Percentiles rank a stretch among this genome's conserved stretches.
phyloP scores from a whole-genome alignment of 1,140 invertebrate species.

The Asbolus verrucosus region DNA sequence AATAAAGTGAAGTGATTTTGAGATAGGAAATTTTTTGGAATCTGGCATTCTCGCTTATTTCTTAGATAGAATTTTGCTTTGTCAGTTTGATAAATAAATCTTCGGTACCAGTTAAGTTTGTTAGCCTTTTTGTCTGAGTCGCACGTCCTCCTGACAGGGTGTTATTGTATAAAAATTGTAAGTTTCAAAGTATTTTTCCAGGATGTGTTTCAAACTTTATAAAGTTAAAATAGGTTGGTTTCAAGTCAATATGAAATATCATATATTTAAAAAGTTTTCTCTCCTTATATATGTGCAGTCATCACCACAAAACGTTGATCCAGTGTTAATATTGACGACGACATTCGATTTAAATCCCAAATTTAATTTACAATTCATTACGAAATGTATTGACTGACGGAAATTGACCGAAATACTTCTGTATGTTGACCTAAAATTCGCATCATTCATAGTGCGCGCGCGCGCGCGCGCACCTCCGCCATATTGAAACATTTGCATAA shows the following conservation, averaged over 20 bases:
- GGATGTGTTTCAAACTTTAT: slow-evolving; percentile 14
- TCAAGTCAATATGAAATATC: slow-evolving; percentile 17
- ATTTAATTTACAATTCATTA: slow-evolving; percentile 34
- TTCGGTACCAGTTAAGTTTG: slow-evolving; percentile 13
- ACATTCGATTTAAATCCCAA: slow-evolving; percentile 17
- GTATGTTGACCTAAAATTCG: too few species aligned
- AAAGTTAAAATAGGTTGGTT: slow-evolving; percentile 21
- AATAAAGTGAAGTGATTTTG: background rate
- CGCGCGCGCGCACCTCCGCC: too few species aligned
- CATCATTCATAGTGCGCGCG: too few species aligned
- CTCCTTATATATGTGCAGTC: background rate
- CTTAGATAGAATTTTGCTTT: slow-evolving; percentile 5
- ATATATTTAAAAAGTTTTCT: slow-evolving; percentile 32
- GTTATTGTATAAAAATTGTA: slow-evolving; percentile 38
- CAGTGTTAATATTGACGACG: slow-evolving; percentile 14
- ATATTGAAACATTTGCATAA: slow-evolving; percentile 18
- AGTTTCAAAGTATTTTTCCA: slow-evolving; percentile 17
- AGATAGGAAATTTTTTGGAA: slow-evolving; percentile 17
- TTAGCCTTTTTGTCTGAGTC: slow-evolving; percentile 29
- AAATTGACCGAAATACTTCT: slow-evolving; percentile 19
- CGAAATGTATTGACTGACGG: slow-evolving; percentile 2
- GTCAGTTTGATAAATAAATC: slow-evolving; percentile 27
- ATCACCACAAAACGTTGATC: too few species aligned
- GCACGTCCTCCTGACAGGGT: slow-evolving; percentile 9
- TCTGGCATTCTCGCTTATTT: background rate